Base-by-base conservation (phyloP, 2,113 vertebrate genomes). In the Pygoscelis antarcticus region DNA sequence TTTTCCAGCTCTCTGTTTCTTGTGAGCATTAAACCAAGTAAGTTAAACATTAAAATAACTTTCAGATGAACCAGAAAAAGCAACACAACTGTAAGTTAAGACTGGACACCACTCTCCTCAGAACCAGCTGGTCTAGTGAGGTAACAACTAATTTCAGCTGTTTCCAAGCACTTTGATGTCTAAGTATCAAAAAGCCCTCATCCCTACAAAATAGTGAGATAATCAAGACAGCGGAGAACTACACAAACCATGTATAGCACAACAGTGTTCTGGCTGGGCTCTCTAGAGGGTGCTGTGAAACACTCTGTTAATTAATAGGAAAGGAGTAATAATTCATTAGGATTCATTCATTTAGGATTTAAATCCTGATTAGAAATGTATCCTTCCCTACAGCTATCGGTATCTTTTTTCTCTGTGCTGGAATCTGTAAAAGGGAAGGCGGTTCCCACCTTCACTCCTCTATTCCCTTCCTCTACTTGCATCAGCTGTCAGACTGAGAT, bases 241-340 rank as follows among this genome's bases (percentile, higher is more conserved):
- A 57, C 49, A 80, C 3, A 32, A 90, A 66, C 13, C 26, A 26
- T 10, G 25, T 46, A 79, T 23, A 75, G 68, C 44, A 78, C 75
- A 85, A 88, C 61, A 62, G 12, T 38, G n/a, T 66, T 92, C 34
- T 76, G 78, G 13, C 68, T 90, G 16, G 72, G 20, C 16, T 95
- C 83, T 95, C 86, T 87, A 94, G 77, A 94, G 34, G 57, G 61
- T 83, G 90, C 80, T 92, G n/a, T 92, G 61, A 84, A 93, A 93
- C 44, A 62, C 57, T 36, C n/a, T 72, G 52, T 81, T 94, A 92
- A 93, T 95, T 91, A 92, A 77, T 70, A 87, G 57, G 54, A 65
- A 94, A 94, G 74, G 62, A 83, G 62, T 72, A 89, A 93, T 96
- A 72, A 90, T 95, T 94, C 79, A 96, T 87, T 93, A 92, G 55